Evolutionary conservation across 2,113 vertebrate species (phyloP).

Genomic region (Tor tambroides): DNA sequence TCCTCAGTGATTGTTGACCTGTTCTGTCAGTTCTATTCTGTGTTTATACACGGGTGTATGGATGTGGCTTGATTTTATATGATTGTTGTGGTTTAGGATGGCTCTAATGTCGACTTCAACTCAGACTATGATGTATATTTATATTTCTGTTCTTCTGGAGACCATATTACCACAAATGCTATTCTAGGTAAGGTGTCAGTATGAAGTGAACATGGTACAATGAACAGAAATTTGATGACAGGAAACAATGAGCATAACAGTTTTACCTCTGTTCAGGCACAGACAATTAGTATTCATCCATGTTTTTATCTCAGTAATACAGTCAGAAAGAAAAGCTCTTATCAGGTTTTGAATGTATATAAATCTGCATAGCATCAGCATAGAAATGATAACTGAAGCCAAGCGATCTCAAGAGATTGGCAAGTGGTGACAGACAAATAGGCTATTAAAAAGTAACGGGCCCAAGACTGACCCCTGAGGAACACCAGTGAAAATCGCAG

Average conservation of each 20-base stretch:
- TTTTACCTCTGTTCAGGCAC: too few relatives aligned
- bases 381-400: background rate
- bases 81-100: background rate
- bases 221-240: background rate
- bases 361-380: background rate
- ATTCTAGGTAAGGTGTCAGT: background rate
- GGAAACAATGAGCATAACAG: background rate
- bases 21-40: background rate
- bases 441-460: background rate
- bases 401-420: background rate
- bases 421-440: background rate
- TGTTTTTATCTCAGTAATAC: background rate
- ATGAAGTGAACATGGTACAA: background rate
- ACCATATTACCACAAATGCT: background rate
- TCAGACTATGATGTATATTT: background rate
- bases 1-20: constrained; percentile 20
- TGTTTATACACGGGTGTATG: background rate
- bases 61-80: background rate
- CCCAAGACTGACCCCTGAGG: background rate
- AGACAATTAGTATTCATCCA: too few relatives aligned
- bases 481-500: background rate
- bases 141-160: background rate
- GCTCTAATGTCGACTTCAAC: background rate
- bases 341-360: background rate
- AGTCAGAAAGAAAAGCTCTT: background rate